Evolutionary conservation across 2,113 vertebrate species (phyloP).

Genomic region (Gallinago paraguaiae): DNA sequence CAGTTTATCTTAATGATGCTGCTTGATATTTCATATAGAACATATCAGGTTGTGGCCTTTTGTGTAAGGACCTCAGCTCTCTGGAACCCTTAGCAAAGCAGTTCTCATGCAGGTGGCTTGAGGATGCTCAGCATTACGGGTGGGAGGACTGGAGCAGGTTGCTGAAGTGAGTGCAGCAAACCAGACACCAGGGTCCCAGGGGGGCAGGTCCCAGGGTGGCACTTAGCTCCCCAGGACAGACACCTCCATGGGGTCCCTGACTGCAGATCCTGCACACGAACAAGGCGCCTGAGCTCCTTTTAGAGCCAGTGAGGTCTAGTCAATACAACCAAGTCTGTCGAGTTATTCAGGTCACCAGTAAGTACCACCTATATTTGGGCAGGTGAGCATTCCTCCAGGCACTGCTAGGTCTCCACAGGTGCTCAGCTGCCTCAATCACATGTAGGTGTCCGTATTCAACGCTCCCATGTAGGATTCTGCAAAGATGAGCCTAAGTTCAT

Average conservation of each 20-base stretch:
- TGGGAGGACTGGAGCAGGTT: neutral
- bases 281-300: neutral
- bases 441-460: neutral
- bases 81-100: neutral
- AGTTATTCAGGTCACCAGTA: neutral
- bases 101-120: neutral
- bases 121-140: neutral
- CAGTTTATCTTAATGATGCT: neutral
- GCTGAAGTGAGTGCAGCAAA: neutral
- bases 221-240: neutral
- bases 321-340: fast-evolving
- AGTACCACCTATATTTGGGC: neutral
- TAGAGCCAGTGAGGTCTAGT: neutral
- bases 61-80: neutral
- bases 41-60: neutral
- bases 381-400: neutral
- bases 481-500: neutral
- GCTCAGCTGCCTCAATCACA: neutral
- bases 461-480: neutral
- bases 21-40: neutral
- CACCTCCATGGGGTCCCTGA: fast-evolving
- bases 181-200: neutral
- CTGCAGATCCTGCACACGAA: neutral
- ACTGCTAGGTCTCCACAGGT: neutral
- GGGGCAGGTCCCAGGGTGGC: neutral